Evolutionary conservation across 2,797 vertebrate genomes (phyloP).

Genomic region (Sardinella longiceps): DNA sequence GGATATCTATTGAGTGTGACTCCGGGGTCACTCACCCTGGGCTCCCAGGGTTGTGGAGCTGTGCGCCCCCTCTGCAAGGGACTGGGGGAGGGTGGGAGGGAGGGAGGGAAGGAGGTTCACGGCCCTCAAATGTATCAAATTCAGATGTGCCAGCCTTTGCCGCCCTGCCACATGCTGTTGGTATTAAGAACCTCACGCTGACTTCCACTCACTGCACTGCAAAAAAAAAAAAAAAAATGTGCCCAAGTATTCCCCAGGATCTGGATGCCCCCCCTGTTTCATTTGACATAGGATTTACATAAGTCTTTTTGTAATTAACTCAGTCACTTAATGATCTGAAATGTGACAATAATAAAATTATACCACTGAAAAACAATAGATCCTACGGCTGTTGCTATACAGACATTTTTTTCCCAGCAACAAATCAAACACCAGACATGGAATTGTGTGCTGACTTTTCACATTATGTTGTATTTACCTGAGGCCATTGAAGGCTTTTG

Average conservation of each 20-base stretch:
- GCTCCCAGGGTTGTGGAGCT: conserved; percentile 64
- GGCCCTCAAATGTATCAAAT: conserved; percentile 66
- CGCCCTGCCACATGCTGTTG: conserved; percentile 52
- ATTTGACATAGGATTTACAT: too few species aligned
- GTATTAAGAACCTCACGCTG: conserved; percentile 51
- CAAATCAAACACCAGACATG: neutral
- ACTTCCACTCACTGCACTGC: neutral
- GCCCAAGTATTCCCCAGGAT: neutral
- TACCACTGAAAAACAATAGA: neutral
- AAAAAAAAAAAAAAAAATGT: neutral
- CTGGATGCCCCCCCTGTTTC: neutral
- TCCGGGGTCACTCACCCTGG: conserved; percentile 61
- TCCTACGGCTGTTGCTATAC: neutral
- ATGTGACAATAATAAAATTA: neutral
- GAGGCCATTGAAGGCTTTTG: neutral
- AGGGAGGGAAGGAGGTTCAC: conserved; percentile 51
- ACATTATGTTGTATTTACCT: neutral
- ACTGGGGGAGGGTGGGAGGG: conserved; percentile 46
- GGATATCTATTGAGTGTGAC: conserved; percentile 51
- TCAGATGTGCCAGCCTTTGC: conserved; percentile 50
- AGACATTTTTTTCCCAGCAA: neutral
- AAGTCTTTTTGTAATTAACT: neutral
- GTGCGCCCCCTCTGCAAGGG: conserved; percentile 60
- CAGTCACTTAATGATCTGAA: neutral
- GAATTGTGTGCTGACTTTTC: neutral